Percentiles rank a stretch among this genome's conserved stretches.
These are phyloP conservation scores for Rhabdomys pumilio DNA, from an alignment of 2,797 vertebrate species.

Conservation along the genomic window DNA sequence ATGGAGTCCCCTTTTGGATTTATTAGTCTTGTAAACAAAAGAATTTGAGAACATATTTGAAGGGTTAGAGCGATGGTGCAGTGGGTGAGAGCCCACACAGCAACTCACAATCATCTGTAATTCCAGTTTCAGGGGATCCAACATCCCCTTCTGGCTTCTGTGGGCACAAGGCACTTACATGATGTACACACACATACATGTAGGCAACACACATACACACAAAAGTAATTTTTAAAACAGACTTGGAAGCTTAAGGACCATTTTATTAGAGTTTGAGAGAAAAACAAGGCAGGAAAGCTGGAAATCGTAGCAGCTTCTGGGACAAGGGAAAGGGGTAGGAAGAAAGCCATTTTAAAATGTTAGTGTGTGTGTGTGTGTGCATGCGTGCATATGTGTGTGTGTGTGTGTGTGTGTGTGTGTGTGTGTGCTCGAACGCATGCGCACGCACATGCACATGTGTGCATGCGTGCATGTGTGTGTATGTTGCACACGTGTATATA, in stretches of 20 bases:
- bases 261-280: background rate
- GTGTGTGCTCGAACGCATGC: background rate
- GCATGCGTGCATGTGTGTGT: background rate
- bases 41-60: background rate
- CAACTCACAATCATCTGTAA: background rate
- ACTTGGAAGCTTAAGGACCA: background rate
- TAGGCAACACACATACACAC: background rate
- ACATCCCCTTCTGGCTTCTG: background rate
- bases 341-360: background rate
- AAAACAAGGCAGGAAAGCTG: background rate
- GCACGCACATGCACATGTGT: too few species aligned
- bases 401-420: background rate
- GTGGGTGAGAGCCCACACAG: background rate
- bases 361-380: background rate
- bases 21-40: background rate
- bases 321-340: background rate
- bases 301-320: background rate
- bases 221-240: background rate
- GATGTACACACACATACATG: background rate
- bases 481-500: background rate
- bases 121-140: background rate
- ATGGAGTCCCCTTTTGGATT: background rate
- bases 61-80: background rate
- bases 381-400: too few species aligned
- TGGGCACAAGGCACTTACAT: background rate